Conservation (phyloP, 2,113 vertebrate genomes). For the Speoplatyrhinus poulsoni region DNA sequence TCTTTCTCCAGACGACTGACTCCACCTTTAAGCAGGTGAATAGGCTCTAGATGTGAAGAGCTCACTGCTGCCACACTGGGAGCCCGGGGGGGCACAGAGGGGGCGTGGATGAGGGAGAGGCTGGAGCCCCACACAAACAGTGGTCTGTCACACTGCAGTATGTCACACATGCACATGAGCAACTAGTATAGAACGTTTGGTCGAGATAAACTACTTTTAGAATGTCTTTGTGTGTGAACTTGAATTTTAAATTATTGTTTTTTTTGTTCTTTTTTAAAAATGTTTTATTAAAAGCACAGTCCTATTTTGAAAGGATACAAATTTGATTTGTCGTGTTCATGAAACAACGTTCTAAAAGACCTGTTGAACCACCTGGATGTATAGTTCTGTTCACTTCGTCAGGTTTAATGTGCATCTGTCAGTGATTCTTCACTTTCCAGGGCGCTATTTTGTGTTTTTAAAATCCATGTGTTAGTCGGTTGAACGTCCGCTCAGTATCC, state of each 20-base stretch:
- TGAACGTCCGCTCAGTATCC: constrained; percentile 45
- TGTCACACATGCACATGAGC: constrained; percentile 69
- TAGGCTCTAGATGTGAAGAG: too few relatives aligned
- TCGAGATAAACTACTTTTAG: constrained; percentile 58
- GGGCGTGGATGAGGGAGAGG: too few relatives aligned
- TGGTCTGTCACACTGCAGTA: constrained; percentile 63
- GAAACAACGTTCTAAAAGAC: constrained; percentile 56
- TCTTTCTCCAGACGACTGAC: too few relatives aligned
- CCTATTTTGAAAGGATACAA: constrained; percentile 72
- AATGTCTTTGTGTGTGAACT: constrained; percentile 79
- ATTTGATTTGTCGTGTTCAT: constrained; percentile 72
- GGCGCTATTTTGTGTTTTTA: constrained; percentile 29
- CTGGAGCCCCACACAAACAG: constrained; percentile 33
- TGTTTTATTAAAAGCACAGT: constrained; percentile 75
- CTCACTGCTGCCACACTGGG: too few relatives aligned
- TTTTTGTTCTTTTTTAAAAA: constrained; percentile 32
- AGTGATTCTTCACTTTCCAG: constrained; percentile 38
- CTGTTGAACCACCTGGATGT: constrained; percentile 65
- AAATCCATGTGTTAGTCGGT: neutral
- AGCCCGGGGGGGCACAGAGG: too few relatives aligned
- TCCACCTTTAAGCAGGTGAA: too few relatives aligned
- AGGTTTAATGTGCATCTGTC: constrained; percentile 44
- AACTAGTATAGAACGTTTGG: constrained; percentile 65
- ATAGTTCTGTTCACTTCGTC: constrained; percentile 46
- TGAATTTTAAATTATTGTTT: constrained; percentile 82